Base-by-base conservation (phyloP, 1,140 invertebrate species). In the Apis florea region DNA sequence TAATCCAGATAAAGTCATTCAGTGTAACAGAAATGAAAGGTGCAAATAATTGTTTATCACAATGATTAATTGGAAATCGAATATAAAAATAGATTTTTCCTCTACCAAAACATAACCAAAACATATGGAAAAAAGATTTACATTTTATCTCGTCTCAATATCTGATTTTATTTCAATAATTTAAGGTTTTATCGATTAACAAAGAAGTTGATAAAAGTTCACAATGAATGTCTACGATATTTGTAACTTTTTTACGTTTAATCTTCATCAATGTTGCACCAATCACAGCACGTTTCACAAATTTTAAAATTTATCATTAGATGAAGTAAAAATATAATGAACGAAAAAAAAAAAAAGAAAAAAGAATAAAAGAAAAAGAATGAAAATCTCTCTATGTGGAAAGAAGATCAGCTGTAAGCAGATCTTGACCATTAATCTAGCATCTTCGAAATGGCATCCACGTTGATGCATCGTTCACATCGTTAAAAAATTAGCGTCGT, bases 391-490 rank as follows among this genome's bases (percentile, higher is more conserved):
- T 31, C 31, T 40, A 15, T 1, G 1, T 0, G 10, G 1, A 1
- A 19, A n/a, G 2, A 31, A 74, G 59, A 71, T 63, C 31, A 54
- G 54, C n/a, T 31, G 58, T 66, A 24, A 24, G 12, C 0, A 15
- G 13, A 26, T 71, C 19, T 12, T 68, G 13, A 49, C 47, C 63
- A 11, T 54, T 58, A 63, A 47, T 49, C 47, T 17, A 51, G 54
- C 40, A 72, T 56, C n/a, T 13, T 63, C 74, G 56, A 76, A 73
- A 83, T 73, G 49, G 79, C 61, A 78, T 71, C n/a, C n/a, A 64
- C 58, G 74, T 79, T 82, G 79, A 86, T 54, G 67, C 51, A 51
- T 53, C 19, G 86, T 86, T 89, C 84, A 79, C 86, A 88, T 86
- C 70, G 77, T 89, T 88, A 84, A 72, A 73, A 74, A 40, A 40